A percentile compares a stretch with the other conserved stretches of the same genome.
phyloP scores from a whole-genome alignment of 2,113 vertebrate species.

The Tyrannus savana region DNA sequence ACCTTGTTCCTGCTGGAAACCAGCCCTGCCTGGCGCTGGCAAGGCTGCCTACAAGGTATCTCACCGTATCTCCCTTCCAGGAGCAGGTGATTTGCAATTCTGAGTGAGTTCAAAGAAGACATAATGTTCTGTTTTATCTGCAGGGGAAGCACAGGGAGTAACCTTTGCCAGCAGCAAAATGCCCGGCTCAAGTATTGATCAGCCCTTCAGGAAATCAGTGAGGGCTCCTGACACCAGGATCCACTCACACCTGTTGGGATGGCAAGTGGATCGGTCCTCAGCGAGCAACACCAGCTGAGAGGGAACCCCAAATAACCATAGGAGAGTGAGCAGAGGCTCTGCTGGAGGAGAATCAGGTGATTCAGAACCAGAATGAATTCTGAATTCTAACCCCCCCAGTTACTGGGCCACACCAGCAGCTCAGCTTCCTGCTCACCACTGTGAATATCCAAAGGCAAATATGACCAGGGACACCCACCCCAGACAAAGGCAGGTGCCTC shows the following conservation, averaged over 20 bases:
- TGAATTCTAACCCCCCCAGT: fast-evolving
- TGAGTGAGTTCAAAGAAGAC: neutral
- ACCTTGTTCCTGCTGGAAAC: neutral
- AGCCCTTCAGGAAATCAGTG: fast-evolving
- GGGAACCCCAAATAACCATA: fast-evolving
- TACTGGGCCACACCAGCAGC: neutral
- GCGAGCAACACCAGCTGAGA: neutral
- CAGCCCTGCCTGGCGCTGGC: neutral
- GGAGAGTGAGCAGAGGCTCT: neutral
- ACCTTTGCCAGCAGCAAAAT: neutral
- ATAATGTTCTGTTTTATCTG: neutral
- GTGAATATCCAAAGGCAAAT: fast-evolving
- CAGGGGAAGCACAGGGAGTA: neutral
- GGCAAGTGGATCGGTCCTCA: fast-evolving
- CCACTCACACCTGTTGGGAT: fast-evolving
- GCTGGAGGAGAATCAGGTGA: neutral
- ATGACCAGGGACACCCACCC: fast-evolving
- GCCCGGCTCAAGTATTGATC: fast-evolving
- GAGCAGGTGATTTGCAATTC: fast-evolving
- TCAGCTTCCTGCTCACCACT: fast-evolving
- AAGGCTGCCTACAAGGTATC: fast-evolving
- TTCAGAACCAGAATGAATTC: neutral
- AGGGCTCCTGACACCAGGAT: fast-evolving
- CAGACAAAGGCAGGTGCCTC: fast-evolving
- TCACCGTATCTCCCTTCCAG: fast-evolving